These are phyloP conservation scores for Ascaphus truei DNA, from an alignment of 2,113 vertebrate species.

Conservation along the genomic window DNA sequence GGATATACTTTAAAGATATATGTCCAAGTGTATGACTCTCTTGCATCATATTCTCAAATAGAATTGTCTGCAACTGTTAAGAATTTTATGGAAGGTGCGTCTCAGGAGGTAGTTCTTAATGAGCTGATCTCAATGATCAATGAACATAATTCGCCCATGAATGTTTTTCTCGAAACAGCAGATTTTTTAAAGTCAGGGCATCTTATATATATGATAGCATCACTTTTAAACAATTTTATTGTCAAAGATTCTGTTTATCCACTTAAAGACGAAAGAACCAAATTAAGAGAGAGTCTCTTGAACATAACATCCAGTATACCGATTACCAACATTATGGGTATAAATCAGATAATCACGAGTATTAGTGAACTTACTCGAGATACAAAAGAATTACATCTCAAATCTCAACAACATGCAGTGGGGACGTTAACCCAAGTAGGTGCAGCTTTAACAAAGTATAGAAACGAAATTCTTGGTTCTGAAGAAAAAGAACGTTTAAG, in stretches of 20 bases:
- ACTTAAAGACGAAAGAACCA: not conserved
- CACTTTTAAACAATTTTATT: slow-evolving; percentile 42
- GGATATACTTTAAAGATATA: slow-evolving; percentile 39
- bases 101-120: not conserved
- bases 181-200: slow-evolving; percentile 46
- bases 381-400: not conserved
- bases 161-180: slow-evolving; percentile 21
- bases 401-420: slow-evolving; percentile 16
- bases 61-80: slow-evolving; percentile 17
- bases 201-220: slow-evolving; percentile 46
- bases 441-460: slow-evolving; percentile 7
- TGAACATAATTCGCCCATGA: rapidly evolving
- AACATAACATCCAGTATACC: slow-evolving; percentile 39
- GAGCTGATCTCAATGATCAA: slow-evolving; percentile 25
- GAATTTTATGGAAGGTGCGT: not conserved
- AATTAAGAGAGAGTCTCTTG: slow-evolving; percentile 46
- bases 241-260: not conserved
- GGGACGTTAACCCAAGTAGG: slow-evolving; percentile 42
- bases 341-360: slow-evolving; percentile 50
- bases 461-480: not conserved
- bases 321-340: slow-evolving; percentile 1
- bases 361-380: slow-evolving; percentile 47
- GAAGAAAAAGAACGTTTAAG: slow-evolving; percentile 51
- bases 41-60: slow-evolving; percentile 48
- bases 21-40: slow-evolving; percentile 46